These are phyloP conservation scores for Pimephales promelas DNA, from an alignment of 2,113 vertebrate genomes.

Conservation along the genomic window DNA sequence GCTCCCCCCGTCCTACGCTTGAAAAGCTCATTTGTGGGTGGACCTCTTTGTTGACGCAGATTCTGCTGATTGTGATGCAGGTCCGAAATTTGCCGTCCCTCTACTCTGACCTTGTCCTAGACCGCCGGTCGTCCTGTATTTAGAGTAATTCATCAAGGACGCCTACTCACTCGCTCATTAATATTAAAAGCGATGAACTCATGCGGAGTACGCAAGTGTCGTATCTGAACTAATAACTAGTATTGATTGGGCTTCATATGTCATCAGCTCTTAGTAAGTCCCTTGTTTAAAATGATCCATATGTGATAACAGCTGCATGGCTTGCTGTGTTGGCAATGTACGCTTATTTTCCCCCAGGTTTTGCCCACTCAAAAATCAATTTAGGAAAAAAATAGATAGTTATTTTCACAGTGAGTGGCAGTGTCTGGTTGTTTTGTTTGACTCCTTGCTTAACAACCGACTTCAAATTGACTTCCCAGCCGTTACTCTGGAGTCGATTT, in stretches of 20 bases:
- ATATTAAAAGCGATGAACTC: slow-evolving; percentile 25
- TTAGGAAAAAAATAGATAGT: slow-evolving; percentile 6
- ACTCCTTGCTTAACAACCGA: slow-evolving; percentile 21
- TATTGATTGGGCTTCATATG: slow-evolving; percentile 31
- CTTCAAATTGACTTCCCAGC: slow-evolving; percentile 11
- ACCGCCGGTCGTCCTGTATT: slow-evolving; percentile 5
- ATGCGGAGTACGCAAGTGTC: background rate
- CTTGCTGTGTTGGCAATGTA: background rate
- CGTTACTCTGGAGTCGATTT: slow-evolving; percentile 5
- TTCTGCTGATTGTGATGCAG: slow-evolving; percentile 32
- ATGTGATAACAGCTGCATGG: slow-evolving; percentile 28
- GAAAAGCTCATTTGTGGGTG: slow-evolving; percentile 47
- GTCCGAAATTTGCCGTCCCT: slow-evolving; percentile 15
- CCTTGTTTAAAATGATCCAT: slow-evolving; percentile 3
- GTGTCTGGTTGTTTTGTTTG: slow-evolving; percentile 22
- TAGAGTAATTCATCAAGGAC: background rate
- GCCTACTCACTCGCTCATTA: background rate
- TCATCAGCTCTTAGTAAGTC: background rate
- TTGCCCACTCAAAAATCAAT: slow-evolving; percentile 27
- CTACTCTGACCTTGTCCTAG: slow-evolving; percentile 27
- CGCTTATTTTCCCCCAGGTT: background rate
- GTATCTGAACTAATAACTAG: slow-evolving; percentile 10
- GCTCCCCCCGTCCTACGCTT: slow-evolving; percentile 61
- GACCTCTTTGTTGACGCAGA: slow-evolving; percentile 39
- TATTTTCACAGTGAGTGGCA: background rate